These are phyloP conservation scores for Procambarus clarkii DNA, from an alignment of 1,140 invertebrate genomes.

Conservation along the genomic window DNA sequence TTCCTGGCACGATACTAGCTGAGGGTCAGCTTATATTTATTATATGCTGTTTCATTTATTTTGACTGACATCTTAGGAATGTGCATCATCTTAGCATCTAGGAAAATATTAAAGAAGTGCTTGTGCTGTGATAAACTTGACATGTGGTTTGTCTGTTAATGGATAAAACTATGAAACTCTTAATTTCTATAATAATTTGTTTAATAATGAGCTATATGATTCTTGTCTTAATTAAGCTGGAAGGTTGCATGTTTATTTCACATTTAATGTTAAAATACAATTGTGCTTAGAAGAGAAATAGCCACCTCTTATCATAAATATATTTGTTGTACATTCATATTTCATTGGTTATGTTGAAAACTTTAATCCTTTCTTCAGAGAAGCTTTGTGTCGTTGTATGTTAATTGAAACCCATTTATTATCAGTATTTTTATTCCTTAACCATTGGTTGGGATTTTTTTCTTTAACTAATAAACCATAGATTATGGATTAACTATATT, in stretches of 20 bases:
- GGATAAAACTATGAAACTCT: too few relatives aligned
- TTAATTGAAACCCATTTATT: background rate
- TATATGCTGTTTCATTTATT: too few relatives aligned
- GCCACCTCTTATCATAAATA: background rate
- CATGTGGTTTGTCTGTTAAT: too few relatives aligned
- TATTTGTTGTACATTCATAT: slow-evolving; percentile 28
- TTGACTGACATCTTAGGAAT: too few relatives aligned
- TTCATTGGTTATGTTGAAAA: slow-evolving; percentile 1
- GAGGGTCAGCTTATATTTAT: too few relatives aligned
- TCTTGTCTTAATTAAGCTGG: slow-evolving; percentile 27
- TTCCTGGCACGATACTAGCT: too few relatives aligned
- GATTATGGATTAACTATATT: background rate
- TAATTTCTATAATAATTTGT: background rate
- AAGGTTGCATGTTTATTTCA: slow-evolving; percentile 61
- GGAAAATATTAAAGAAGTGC: too few relatives aligned
- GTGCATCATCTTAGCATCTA: too few relatives aligned
- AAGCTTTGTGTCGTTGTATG: background rate
- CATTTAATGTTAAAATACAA: slow-evolving; percentile 53
- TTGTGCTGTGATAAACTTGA: too few relatives aligned
- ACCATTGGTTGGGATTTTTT: background rate
- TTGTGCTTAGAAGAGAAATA: slow-evolving; percentile 47
- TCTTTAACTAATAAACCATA: background rate
- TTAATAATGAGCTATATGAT: slow-evolving; percentile 27
- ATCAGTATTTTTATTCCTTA: slow-evolving; percentile 15
- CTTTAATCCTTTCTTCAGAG: background rate